Conservation (phyloP, 2,113 vertebrate species). For the Odontophorus gujanensis region DNA sequence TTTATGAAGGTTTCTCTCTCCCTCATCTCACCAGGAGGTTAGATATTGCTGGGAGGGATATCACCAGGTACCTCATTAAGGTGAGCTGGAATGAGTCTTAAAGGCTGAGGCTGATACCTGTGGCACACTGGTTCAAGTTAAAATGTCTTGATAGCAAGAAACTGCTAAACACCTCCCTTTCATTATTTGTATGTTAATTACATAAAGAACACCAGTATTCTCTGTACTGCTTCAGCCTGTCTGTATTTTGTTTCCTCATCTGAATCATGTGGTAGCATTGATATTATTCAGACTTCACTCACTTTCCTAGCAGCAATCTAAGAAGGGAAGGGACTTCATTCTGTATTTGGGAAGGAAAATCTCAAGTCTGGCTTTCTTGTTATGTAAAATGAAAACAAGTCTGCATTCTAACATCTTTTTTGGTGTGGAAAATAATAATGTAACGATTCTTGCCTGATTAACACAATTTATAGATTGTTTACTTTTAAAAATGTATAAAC, state of each 20-base stretch:
- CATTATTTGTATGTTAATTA: not conserved
- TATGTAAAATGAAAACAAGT: not conserved
- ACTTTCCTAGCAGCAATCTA: not conserved
- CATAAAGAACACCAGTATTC: not conserved
- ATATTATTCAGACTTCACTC: not conserved
- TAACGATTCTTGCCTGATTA: not conserved
- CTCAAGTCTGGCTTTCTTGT: not conserved
- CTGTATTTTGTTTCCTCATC: not conserved
- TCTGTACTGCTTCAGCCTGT: not conserved
- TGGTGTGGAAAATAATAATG: not conserved
- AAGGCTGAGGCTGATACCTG: not conserved
- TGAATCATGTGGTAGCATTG: not conserved
- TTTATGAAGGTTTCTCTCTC: slow-evolving; percentile 98
- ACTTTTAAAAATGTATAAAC: not conserved
- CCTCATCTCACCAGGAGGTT: slow-evolving; percentile 95
- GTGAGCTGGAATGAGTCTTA: slow-evolving; percentile 70
- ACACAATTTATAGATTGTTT: not conserved
- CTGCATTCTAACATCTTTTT: not conserved
- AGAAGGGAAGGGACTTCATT: not conserved
- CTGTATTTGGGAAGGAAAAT: not conserved
- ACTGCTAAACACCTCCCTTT: fast-evolving
- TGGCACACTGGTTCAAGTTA: not conserved
- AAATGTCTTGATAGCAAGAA: not conserved
- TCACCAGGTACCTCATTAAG: slow-evolving; percentile 98
- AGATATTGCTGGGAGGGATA: slow-evolving; percentile 97